Evolutionary conservation across 2,888 invertebrate species (phyloP).

Genomic region (Boloria selene): DNA sequence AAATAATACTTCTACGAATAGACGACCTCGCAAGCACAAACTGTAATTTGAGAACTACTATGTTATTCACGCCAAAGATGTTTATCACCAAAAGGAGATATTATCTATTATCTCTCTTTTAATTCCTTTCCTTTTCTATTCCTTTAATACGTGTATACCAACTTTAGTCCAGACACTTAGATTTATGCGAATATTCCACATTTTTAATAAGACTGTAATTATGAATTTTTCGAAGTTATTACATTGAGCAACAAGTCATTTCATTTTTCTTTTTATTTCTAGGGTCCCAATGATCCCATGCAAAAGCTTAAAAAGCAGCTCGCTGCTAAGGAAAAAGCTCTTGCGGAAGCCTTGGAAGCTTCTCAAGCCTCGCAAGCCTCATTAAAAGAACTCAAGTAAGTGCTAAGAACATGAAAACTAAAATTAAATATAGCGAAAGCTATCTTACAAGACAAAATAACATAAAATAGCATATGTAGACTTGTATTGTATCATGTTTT

Average conservation of each 20-base stretch:
- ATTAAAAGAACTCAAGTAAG: slow-evolving; percentile 87
- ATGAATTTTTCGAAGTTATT: no score
- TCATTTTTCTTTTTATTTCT: slow-evolving; percentile 35
- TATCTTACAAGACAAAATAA: slow-evolving; percentile 7
- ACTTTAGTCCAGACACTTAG: no score
- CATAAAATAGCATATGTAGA: background rate
- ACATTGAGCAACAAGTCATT: background rate
- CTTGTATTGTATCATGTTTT: background rate
- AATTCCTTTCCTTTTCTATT: no score
- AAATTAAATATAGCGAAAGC: background rate
- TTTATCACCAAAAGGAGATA: no score
- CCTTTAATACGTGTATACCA: no score
- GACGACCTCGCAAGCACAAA: no score
- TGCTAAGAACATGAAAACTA: background rate
- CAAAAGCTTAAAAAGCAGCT: slow-evolving; percentile 93
- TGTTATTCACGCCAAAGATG: no score
- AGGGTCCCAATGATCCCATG: slow-evolving; percentile 92
- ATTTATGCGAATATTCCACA: no score
- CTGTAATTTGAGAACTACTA: no score
- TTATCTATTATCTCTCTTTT: no score
- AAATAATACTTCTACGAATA: background rate
- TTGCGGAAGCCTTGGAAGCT: slow-evolving; percentile 88
- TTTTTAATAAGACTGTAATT: no score
- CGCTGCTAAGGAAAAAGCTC: slow-evolving; percentile 91
- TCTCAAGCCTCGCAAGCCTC: slow-evolving; percentile 89